Conservation (phyloP, 2,888 invertebrate genomes). For the Carabus problematicus region DNA sequence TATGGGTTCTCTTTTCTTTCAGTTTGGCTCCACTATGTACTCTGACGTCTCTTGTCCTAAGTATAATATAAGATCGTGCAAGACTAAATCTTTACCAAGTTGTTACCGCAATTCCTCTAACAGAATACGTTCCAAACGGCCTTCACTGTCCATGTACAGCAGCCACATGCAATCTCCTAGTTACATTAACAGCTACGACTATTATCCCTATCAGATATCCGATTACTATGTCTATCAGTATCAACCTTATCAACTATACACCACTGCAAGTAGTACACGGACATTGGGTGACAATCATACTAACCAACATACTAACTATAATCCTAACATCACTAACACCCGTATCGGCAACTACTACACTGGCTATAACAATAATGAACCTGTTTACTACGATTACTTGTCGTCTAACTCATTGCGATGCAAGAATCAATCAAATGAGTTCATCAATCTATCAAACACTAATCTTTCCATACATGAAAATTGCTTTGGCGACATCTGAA, state of each 20-base stretch:
- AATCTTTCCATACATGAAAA: conserved; percentile 37
- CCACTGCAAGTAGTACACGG: conserved; percentile 37
- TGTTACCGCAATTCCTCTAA: conserved; percentile 15
- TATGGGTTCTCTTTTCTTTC: conserved; percentile 60
- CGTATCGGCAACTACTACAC: not conserved
- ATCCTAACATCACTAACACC: too few species aligned
- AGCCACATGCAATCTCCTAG: conserved; percentile 50
- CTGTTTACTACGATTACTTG: conserved; percentile 2
- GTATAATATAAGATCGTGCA: conserved; percentile 16
- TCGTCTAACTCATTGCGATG: not conserved
- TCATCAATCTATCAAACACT: conserved; percentile 34
- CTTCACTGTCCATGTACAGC: conserved; percentile 58
- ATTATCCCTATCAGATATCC: conserved; percentile 30
- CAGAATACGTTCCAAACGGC: conserved; percentile 44
- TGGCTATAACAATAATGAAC: not conserved
- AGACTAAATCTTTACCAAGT: conserved; percentile 37
- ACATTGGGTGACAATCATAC: conserved; percentile 24
- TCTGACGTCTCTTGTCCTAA: conserved; percentile 75
- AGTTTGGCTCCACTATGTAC: conserved; percentile 76
- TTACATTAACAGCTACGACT: conserved; percentile 32
- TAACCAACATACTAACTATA: not conserved
- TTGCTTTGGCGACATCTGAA: conserved; percentile 46
- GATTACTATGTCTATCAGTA: conserved; percentile 30
- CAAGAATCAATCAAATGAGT: conserved; percentile 22
- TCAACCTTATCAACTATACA: conserved; percentile 29